Base-by-base conservation (phyloP, 1,140 invertebrate species). In the Drosophila chauvacae region DNA sequence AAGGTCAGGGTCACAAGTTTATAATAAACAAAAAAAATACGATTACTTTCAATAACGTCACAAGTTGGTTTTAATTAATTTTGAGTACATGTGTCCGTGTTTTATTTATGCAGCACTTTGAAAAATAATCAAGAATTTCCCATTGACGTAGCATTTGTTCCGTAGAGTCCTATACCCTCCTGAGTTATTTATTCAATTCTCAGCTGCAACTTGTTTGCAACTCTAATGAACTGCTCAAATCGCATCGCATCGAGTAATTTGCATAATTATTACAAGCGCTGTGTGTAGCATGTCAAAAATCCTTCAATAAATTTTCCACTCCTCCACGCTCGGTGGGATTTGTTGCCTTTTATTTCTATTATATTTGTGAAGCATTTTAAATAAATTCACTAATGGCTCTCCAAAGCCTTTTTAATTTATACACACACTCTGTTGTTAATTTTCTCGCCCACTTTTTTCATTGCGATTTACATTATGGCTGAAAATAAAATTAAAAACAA, bases 251-350 rank as follows among this genome's bases (percentile, higher is more conserved):
- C 69, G 42, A 62, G 41, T 56, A 23, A 74, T 74, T 74, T 74
- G 57, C 69, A 74, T 71, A 74, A 75, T 65, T 47, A 75, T 55
- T 75, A 44, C 59, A 41, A 37, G 53, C 53, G 28, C 45, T 41
- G 56, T 73, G 65, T 71, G 28, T 53, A 72, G 53, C 70, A 51
- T 71, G 44, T 72, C 37, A 72, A 72, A 74, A 61, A 74, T 74
- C 71, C 71, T 74, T 74, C 69, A 74, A 73, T 63, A 74, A 74
- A 47, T 75, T 75, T 75, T 75, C 71, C 72, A 66, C 55, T 72
- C 71, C 48, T 39, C 16, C 63, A 48, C 42, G 26, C 35, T 30
- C 2, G 4, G 23, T 48, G 58, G 58, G 44, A 66, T 63, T 63
- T 48, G 45, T 39, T 26, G 11, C 14, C 18, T 56, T 69, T 51